A percentile compares a stretch with the other conserved stretches of the same genome.
Conservation (phyloP, 2,797 vertebrate species). For the Gymnodraco acuticeps region DNA sequence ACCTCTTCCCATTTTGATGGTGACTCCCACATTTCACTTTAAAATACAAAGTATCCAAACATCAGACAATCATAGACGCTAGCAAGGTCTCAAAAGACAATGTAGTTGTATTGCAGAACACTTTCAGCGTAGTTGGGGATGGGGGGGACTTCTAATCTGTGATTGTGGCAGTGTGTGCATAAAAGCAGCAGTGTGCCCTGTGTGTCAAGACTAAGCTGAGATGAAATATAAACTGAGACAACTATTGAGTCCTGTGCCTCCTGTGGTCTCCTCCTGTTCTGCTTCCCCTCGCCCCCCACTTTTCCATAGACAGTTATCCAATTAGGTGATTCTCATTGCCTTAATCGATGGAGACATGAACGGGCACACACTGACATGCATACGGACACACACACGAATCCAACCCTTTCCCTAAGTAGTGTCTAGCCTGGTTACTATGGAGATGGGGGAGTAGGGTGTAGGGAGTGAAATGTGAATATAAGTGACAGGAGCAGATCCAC, state of each 20-base stretch:
- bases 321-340: constrained; percentile 69
- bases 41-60: neutral
- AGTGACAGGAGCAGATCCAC: constrained; percentile 72
- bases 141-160: neutral
- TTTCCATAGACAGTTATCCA: constrained; percentile 67
- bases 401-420: constrained; percentile 19
- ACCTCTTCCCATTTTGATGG: neutral
- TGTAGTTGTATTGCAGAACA: neutral
- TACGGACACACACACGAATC: constrained; percentile 17
- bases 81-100: constrained; percentile 1
- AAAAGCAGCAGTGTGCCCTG: constrained; percentile 14
- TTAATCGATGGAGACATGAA: constrained; percentile 73
- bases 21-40: neutral
- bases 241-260: constrained; percentile 59
- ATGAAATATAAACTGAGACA: constrained; percentile 71
- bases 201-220: constrained; percentile 50
- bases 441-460: constrained; percentile 29
- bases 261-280: constrained; percentile 43
- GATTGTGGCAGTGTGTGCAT: constrained; percentile 9
- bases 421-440: constrained; percentile 54
- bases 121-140: neutral
- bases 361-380: constrained; percentile 38
- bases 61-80: neutral
- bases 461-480: constrained; percentile 67
- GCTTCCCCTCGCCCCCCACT: constrained; percentile 41